Conservation (phyloP, 2,113 vertebrate genomes). For the Eudyptes chrysolophus region DNA sequence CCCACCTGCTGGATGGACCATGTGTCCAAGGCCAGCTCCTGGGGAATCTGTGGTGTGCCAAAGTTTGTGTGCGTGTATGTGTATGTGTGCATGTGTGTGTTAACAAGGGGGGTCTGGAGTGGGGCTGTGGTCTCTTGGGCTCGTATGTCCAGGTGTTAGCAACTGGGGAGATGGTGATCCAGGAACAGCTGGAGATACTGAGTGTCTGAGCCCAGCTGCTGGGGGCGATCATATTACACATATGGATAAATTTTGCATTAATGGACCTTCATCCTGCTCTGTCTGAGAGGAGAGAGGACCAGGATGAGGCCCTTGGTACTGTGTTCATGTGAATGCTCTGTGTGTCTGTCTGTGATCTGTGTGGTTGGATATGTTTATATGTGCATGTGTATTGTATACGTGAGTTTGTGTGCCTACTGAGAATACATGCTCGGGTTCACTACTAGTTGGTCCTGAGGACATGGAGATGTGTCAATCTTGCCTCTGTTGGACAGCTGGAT, state of each 20-base stretch:
- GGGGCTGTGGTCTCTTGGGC: neutral
- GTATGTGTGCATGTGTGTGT: fast-evolving
- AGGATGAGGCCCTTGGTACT: neutral
- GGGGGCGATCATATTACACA: fast-evolving
- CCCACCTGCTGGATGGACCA: neutral
- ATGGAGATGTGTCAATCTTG: neutral
- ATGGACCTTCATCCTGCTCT: neutral
- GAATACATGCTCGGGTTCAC: neutral
- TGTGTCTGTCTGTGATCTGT: neutral
- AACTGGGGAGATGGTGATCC: neutral
- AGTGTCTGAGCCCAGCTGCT: fast-evolving
- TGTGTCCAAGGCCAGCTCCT: neutral
- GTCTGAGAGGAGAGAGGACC: neutral
- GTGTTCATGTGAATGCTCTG: neutral
- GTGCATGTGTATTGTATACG: neutral
- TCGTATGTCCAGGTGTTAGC: neutral
- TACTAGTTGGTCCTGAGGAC: neutral
- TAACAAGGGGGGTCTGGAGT: neutral
- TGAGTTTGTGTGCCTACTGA: neutral
- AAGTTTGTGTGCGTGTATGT: neutral
- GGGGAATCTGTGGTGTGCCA: neutral
- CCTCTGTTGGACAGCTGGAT: neutral
- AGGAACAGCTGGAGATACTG: neutral
- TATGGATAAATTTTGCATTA: neutral
- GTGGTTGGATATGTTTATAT: neutral